These are phyloP conservation scores for Drosophila insularis DNA, from an alignment of 1,140 invertebrate genomes.

Conservation along the genomic window DNA sequence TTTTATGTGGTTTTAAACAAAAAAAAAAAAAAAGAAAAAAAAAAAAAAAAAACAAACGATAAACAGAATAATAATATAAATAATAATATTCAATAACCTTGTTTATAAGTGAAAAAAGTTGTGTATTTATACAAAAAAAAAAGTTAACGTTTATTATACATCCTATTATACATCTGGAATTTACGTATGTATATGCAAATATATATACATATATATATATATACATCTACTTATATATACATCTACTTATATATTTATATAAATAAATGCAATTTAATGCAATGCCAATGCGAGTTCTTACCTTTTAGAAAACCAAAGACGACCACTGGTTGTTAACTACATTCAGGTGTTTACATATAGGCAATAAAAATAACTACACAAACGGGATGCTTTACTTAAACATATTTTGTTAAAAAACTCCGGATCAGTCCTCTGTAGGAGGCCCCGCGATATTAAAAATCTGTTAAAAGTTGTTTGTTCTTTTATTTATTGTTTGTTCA, in stretches of 20 bases:
- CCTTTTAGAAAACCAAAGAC: background rate
- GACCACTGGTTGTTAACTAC: background rate
- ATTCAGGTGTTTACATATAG: background rate
- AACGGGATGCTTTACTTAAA: too few relatives aligned
- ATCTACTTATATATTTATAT: conserved; percentile 5
- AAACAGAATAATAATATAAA: conserved; percentile 43
- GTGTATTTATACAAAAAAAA: conserved; percentile 74
- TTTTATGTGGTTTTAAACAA: conserved; percentile 46
- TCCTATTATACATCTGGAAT: conserved; percentile 59
- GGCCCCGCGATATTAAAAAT: too few relatives aligned
- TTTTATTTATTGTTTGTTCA: too few relatives aligned
- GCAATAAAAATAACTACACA: too few relatives aligned
- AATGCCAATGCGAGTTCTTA: background rate
- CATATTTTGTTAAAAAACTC: too few relatives aligned
- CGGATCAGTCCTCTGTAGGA: too few relatives aligned
- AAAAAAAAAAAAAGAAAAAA: background rate
- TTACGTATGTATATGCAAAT: conserved; percentile 57
- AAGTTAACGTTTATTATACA: conserved; percentile 56
- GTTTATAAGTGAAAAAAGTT: conserved; percentile 67
- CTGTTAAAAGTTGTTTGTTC: too few relatives aligned
- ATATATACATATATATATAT: conserved; percentile 63
- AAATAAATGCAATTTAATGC: conserved; percentile 11
- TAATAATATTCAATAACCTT: conserved; percentile 55
- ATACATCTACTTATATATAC: conserved; percentile 38
- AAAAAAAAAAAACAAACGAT: conserved; percentile 15